phyloP scores from a whole-genome alignment of 2,797 vertebrate genomes.

The Myripristis jacobus region DNA sequence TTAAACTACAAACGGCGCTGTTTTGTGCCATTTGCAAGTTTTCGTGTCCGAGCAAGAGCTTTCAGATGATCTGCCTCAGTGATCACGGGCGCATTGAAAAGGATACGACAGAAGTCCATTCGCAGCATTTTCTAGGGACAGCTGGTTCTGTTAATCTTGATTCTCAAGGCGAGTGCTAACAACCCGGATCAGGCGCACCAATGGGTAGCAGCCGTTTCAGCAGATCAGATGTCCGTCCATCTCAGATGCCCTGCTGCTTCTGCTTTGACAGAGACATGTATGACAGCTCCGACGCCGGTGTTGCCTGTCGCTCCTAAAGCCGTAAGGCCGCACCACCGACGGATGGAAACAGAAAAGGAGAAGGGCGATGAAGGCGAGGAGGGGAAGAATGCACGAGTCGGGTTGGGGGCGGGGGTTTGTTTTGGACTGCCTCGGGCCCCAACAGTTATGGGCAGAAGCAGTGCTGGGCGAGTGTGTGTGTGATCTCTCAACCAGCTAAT shows the following conservation, averaged over 20 bases:
- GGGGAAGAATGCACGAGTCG: slow-evolving; percentile 35
- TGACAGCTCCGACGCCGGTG: slow-evolving; percentile 41
- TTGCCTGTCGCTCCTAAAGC: slow-evolving; percentile 26
- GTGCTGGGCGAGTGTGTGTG: slow-evolving; percentile 24
- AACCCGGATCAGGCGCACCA: slow-evolving; percentile 31
- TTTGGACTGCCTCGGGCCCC: slow-evolving; percentile 53
- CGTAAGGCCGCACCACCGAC: slow-evolving; percentile 5
- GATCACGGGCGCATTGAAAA: background rate
- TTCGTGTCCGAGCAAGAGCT: background rate
- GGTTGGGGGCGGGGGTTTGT: slow-evolving; percentile 34
- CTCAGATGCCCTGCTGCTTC: slow-evolving; percentile 36
- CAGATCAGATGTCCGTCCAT: slow-evolving; percentile 67
- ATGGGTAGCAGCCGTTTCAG: slow-evolving; percentile 25
- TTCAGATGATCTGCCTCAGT: background rate
- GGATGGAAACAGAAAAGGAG: slow-evolving; percentile 38
- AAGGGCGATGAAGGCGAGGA: slow-evolving; percentile 43
- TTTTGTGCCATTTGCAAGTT: background rate
- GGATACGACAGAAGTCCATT: slow-evolving; percentile 10
- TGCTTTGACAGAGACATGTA: slow-evolving; percentile 61
- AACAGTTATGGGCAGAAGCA: slow-evolving; percentile 30
- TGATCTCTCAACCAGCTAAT: slow-evolving; percentile 79
- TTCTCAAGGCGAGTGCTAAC: slow-evolving; percentile 36
- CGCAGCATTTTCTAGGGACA: slow-evolving; percentile 33
- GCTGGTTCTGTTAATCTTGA: slow-evolving; percentile 56
- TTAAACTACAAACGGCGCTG: background rate